Base-by-base conservation (phyloP, 2,888 invertebrate species). In the Amorpha juglandis region DNA sequence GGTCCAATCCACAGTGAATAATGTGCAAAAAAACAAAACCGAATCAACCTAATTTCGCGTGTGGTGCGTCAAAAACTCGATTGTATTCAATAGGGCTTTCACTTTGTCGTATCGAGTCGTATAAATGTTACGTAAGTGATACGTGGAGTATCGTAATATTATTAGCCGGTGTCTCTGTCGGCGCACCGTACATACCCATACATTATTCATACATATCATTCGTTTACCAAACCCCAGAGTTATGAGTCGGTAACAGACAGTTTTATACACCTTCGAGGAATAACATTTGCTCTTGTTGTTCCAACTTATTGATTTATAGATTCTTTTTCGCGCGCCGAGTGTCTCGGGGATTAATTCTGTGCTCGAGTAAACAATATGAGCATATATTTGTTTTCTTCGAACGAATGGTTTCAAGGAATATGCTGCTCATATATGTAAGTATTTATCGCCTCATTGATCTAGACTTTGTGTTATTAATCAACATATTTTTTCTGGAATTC, bases 181-280 rank as follows among this genome's bases (percentile, higher is more conserved):
- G 73, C 74, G 69, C 67, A 65, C 70, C 71, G 68, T 74, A 72
- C 74, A 69, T 67, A 74, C 66, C 69, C 74, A 81, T 84, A 80
- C 81, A 87, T 86, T 83, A 87, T 86, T 86, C 85, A 87, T 81
- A 79, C 76, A 71, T 79, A 82, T 85, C 82, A 80, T 81, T 78
- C 79, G 80, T 79, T 83, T 78, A 74, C 76, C 74, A 81, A 84
- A 81, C 78, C 79, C 76, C 71, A 73, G 73, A 76, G 80, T 79
- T 81, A 83, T 77, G 78, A 79, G 73, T 72, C 73, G 75, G 74
- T 77, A 73, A 78, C 73, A 78, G 58, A 58, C 77, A 72, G 70
- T 74, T 77, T 76, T 71, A 71, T 74, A 74, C 73, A 72, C 74
- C 69, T 74, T 74, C 69, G 70, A 69, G 62, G 72, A 70, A 72